Evolutionary conservation across 2,888 invertebrate species (phyloP).

Genomic region (Diaprepes abbreviatus): DNA sequence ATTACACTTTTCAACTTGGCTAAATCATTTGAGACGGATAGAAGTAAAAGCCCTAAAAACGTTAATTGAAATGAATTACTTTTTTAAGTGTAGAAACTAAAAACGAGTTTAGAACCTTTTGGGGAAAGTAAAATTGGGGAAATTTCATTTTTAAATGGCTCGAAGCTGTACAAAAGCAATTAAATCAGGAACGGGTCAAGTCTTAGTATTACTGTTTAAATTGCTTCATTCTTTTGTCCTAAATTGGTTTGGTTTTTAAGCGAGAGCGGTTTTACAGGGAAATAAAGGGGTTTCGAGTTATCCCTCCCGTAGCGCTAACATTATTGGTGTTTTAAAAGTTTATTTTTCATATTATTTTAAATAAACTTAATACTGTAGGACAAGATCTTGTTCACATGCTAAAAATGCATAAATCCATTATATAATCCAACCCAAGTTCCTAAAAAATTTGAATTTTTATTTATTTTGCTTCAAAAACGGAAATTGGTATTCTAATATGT

Average conservation of each 20-base stretch:
- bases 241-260: not conserved
- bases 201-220: conserved; percentile 10
- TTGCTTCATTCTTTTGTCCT: conserved; percentile 7
- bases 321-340: too few relatives aligned
- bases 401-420: too few relatives aligned
- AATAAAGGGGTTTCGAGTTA: not conserved
- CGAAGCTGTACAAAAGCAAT: conserved; percentile 37
- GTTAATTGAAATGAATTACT: conserved; percentile 61
- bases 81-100: conserved; percentile 35
- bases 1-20: conserved; percentile 49
- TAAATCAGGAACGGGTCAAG: conserved; percentile 20
- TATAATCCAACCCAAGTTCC: too few relatives aligned
- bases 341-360: too few relatives aligned
- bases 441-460: too few relatives aligned
- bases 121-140: conserved; percentile 7
- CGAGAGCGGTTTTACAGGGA: not conserved
- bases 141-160: conserved; percentile 16
- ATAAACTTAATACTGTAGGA: too few relatives aligned
- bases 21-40: conserved; percentile 56
- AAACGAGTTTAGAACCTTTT: conserved; percentile 29
- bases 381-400: too few relatives aligned
- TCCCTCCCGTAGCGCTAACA: too few relatives aligned
- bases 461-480: too few relatives aligned
- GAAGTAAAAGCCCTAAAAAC: conserved; percentile 53
- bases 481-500: too few relatives aligned